Evolutionary conservation across 1,140 invertebrate genomes (phyloP), one percentile per base, ranked within the genome.

Genomic region (Zaprionus tsacasi): DNA sequence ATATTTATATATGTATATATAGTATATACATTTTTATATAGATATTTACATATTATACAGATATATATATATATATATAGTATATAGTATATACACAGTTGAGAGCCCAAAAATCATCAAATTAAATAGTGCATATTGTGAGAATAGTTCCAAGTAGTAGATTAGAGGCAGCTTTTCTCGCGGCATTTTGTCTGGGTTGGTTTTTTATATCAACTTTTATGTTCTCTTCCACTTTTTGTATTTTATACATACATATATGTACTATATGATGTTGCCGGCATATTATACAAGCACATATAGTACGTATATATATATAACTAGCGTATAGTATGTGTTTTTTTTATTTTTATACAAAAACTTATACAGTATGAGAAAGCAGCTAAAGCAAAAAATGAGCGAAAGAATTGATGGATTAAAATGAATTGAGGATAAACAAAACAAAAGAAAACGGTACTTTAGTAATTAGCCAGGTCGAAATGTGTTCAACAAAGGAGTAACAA

Each of bases 401-500:
- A 40, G 12, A 40, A 40, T 40, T n/a, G 38, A 40, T 45, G 48
- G 63, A 61, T 35, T 35, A 6, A 11, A 52, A 25, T 13, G 17
- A 52, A 52, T 52, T 52, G 25, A 52, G 17, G 4, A 52, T 52
- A 64, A 38, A 64, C 40, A 45, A 54, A 21, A 10, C 2, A 40
- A 52, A 58, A 60, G n/a, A 54, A 61, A 69, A 52, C n/a, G 15
- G 30, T 40, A 72, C 50, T 59, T 79, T 71, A 76, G 68, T 68
- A 79, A 71, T 70, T 76, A 76, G 65, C 68, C 77, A 79, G 74
- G 74, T 79, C 77, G 17, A 69, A 79, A 79, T 79, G 77, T 79
- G 77, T 79, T 79, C 77, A 79, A 55, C 40, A 40, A 35, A 8
- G 33, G 33, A 10, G 33, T 8, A 35, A 35, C 33, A 35, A 35